Conservation (phyloP, 2,888 invertebrate genomes). For the Stomorhina lunata region DNA sequence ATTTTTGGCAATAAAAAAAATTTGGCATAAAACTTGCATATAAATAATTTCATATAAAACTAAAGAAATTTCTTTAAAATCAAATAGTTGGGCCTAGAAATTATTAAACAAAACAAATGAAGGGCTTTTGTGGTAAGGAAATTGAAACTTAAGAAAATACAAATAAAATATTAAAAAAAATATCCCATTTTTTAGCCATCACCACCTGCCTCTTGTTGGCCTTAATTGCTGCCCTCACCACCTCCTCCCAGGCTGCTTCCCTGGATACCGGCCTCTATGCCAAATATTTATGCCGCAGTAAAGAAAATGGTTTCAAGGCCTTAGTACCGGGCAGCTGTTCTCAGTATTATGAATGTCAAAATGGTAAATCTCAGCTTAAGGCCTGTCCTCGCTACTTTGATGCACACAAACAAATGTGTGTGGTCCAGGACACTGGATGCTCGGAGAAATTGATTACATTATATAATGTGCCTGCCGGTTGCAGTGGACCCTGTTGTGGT, state of each 20-base stretch:
- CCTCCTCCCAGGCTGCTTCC: slow-evolving; percentile 67
- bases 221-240: slow-evolving; percentile 49
- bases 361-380: slow-evolving; percentile 67
- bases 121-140: slow-evolving; percentile 6
- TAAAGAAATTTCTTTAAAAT: not conserved
- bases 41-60: slow-evolving; percentile 10
- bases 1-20: not conserved
- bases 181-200: slow-evolving; percentile 8
- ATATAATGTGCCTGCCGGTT: not conserved
- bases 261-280: slow-evolving; percentile 72
- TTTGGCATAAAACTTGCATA: no score
- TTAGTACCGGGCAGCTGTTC: slow-evolving; percentile 77
- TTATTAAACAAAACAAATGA: no score
- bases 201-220: slow-evolving; percentile 58
- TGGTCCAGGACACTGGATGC: slow-evolving; percentile 72
- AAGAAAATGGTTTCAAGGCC: slow-evolving; percentile 72
- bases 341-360: slow-evolving; percentile 74
- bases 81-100: not conserved
- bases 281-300: slow-evolving; percentile 72
- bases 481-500: slow-evolving; percentile 64
- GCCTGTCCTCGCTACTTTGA: slow-evolving; percentile 72
- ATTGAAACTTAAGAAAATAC: not conserved
- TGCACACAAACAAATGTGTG: slow-evolving; percentile 69
- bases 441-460: slow-evolving; percentile 62
- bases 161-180: not conserved